These are phyloP conservation scores for Hemibagrus wyckioides DNA, from an alignment of 2,113 vertebrate genomes.

Conservation along the genomic window DNA sequence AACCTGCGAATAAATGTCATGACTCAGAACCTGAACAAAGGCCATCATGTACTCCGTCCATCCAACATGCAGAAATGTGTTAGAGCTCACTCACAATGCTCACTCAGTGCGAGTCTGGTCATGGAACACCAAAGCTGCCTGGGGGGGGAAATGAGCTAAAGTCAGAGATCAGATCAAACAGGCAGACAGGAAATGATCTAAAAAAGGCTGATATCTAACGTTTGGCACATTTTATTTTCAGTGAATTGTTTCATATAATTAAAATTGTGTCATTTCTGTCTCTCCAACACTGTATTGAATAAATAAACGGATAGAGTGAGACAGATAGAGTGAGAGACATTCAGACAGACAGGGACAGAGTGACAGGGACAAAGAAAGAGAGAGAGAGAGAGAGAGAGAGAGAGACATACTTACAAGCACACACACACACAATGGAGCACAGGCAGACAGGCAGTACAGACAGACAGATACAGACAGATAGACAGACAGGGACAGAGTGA, in stretches of 20 bases:
- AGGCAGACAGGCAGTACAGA: not conserved
- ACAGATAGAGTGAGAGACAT: no score
- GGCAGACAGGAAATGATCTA: not conserved
- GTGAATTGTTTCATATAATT: not conserved
- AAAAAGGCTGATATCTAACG: not conserved
- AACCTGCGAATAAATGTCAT: slow-evolving; percentile 19
- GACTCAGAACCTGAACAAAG: slow-evolving; percentile 16
- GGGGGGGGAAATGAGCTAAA: not conserved
- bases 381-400: not conserved
- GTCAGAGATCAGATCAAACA: not conserved
- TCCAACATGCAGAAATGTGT: not conserved
- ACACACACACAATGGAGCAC: not conserved
- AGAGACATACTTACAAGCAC: not conserved
- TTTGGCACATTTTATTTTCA: not conserved
- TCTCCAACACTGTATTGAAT: not conserved
- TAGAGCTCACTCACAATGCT: no score
- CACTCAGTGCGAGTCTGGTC: not conserved
- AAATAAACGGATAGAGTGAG: not conserved
- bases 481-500: no score
- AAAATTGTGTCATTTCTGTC: not conserved
- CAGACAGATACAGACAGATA: no score
- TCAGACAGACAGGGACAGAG: not conserved
- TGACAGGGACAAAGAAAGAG: not conserved
- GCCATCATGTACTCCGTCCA: not conserved
- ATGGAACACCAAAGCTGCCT: not conserved